Evolutionary conservation across 1,140 invertebrate genomes (phyloP).

Genomic region (Apocrypta bakeri): DNA sequence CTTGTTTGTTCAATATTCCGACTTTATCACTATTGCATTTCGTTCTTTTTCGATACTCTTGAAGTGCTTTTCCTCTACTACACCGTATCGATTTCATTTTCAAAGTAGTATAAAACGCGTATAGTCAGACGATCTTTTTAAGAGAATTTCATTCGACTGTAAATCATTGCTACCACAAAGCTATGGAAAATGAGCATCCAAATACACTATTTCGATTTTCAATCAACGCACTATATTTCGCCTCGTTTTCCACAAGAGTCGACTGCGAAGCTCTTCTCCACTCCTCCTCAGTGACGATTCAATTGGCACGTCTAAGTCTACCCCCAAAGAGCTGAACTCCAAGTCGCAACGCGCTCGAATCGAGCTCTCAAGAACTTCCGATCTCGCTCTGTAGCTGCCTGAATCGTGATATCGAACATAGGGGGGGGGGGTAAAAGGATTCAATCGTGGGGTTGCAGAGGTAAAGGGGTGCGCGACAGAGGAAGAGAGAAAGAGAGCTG

Average conservation of each 20-base stretch:
- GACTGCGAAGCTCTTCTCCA: not conserved
- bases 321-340: not conserved
- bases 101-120: not conserved
- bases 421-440: too few relatives aligned
- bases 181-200: not conserved
- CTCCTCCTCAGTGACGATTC: not conserved
- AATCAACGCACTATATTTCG: not conserved
- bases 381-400: not conserved
- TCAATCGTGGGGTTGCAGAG: too few relatives aligned
- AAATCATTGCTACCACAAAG: not conserved
- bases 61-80: not conserved
- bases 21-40: not conserved
- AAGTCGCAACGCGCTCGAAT: not conserved
- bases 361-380: not conserved
- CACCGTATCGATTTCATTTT: not conserved
- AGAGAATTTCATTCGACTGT: not conserved
- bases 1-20: not conserved
- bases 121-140: not conserved
- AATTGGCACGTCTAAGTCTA: not conserved
- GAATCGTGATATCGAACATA: not conserved
- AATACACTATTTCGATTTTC: not conserved
- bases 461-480: not conserved
- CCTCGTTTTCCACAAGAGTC: too few relatives aligned
- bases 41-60: not conserved
- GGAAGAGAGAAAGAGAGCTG: not conserved